Evolutionary conservation across 2,113 vertebrate genomes (phyloP).

Genomic region (Arothron firmamentum): DNA sequence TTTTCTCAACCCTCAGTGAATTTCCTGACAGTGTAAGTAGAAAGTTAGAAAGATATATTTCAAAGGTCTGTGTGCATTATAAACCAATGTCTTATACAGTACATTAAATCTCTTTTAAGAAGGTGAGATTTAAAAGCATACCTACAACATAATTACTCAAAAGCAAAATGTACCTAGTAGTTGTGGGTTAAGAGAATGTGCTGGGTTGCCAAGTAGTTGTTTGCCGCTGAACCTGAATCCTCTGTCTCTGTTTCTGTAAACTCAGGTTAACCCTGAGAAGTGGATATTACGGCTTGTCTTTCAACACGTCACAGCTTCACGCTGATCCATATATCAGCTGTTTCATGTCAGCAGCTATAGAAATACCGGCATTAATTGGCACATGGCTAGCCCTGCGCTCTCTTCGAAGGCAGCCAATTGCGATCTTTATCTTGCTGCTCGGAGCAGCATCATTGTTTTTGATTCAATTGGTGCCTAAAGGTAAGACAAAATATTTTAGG

Average conservation of each 20-base stretch:
- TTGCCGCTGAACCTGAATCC: neutral
- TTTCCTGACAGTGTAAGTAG: no score
- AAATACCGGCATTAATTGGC: constrained; percentile 79
- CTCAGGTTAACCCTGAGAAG: constrained; percentile 51
- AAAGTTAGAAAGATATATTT: no score
- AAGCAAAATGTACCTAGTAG: no score
- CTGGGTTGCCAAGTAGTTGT: no score
- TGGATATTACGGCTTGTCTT: constrained; percentile 83
- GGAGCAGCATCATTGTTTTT: constrained; percentile 79
- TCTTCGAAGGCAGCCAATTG: constrained; percentile 73
- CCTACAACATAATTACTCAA: no score
- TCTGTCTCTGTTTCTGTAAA: neutral
- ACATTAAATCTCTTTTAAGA: no score
- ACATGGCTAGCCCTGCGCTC: constrained; percentile 77
- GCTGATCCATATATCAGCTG: constrained; percentile 80
- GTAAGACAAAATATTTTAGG: constrained; percentile 55
- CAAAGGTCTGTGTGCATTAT: no score
- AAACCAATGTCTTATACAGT: no score
- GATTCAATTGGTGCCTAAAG: constrained; percentile 79
- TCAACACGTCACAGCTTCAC: constrained; percentile 80
- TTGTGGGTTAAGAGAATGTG: no score
- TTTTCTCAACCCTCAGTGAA: no score
- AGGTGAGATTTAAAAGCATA: no score
- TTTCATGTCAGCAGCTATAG: constrained; percentile 80
- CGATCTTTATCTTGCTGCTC: constrained; percentile 68